phyloP scores from a whole-genome alignment of 1,140 invertebrate species.

The Apis cerana region DNA sequence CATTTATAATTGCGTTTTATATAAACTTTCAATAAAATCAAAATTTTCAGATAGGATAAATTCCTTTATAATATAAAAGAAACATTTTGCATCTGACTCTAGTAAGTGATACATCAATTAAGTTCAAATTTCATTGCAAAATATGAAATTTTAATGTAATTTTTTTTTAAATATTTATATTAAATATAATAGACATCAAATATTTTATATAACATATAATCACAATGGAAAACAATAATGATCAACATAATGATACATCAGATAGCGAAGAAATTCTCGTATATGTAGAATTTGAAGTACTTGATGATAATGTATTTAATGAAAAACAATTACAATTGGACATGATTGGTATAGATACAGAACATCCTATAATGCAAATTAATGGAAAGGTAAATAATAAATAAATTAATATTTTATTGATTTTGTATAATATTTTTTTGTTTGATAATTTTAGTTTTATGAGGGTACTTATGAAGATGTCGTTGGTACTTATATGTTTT shows the following conservation, averaged over 20 bases:
- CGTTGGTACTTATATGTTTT: conserved; percentile 81
- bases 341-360: conserved; percentile 81
- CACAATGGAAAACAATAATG: conserved; percentile 57
- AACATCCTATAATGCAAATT: conserved; percentile 82
- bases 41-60: too few species aligned
- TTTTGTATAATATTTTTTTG: neutral
- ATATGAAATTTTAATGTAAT: too few species aligned
- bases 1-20: too few species aligned
- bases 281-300: conserved; percentile 78
- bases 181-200: too few species aligned
- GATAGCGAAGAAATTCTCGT: conserved; percentile 76
- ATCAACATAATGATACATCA: too few species aligned
- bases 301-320: conserved; percentile 67
- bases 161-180: too few species aligned
- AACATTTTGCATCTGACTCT: too few species aligned
- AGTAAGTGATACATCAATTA: too few species aligned
- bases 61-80: too few species aligned
- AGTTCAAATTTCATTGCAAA: too few species aligned
- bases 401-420: neutral
- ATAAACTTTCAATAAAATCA: too few species aligned
- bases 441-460: conserved; percentile 71
- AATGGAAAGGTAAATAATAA: conserved; percentile 78
- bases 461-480: conserved; percentile 81
- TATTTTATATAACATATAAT: neutral
- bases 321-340: conserved; percentile 75